Percentiles rank a stretch among this genome's conserved stretches.
phyloP scores from a whole-genome alignment of 2,113 vertebrate genomes.

The Columba livia region DNA sequence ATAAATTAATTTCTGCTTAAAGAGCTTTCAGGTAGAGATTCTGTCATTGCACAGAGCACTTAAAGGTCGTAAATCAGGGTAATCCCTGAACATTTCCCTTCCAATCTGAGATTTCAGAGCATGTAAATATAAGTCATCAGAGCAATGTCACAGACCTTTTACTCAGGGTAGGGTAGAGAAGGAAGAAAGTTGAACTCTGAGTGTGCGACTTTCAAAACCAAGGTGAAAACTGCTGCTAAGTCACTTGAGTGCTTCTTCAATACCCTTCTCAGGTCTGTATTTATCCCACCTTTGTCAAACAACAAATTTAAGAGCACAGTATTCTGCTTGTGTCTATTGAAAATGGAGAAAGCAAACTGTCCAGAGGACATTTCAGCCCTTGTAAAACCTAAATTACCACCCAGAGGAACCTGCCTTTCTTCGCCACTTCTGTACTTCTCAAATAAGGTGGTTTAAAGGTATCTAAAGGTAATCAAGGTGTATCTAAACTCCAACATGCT shows the following conservation, averaged over 20 bases:
- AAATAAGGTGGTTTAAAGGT: neutral
- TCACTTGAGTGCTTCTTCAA: neutral
- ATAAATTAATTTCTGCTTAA: constrained; percentile 81
- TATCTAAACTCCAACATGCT: neutral
- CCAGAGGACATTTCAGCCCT: neutral
- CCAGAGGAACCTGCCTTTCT: neutral
- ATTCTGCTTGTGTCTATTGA: neutral
- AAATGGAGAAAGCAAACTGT: neutral
- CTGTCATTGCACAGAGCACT: constrained; percentile 57
- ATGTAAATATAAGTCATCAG: neutral
- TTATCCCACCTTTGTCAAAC: neutral
- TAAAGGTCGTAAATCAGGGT: constrained; percentile 68
- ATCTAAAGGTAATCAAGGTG: neutral
- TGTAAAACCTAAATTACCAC: neutral
- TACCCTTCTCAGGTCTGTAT: neutral
- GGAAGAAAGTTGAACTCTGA: neutral
- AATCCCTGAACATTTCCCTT: constrained; percentile 57
- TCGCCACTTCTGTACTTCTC: neutral
- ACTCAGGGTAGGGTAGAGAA: neutral
- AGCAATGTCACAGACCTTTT: neutral
- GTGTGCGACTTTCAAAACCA: neutral
- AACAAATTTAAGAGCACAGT: neutral
- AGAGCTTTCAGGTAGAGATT: constrained; percentile 74
- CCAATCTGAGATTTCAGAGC: constrained; percentile 28
- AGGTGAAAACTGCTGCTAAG: neutral